These are phyloP conservation scores for Stenotaenia linearis DNA, from an alignment of 2,888 invertebrate species.

Conservation along the genomic window DNA sequence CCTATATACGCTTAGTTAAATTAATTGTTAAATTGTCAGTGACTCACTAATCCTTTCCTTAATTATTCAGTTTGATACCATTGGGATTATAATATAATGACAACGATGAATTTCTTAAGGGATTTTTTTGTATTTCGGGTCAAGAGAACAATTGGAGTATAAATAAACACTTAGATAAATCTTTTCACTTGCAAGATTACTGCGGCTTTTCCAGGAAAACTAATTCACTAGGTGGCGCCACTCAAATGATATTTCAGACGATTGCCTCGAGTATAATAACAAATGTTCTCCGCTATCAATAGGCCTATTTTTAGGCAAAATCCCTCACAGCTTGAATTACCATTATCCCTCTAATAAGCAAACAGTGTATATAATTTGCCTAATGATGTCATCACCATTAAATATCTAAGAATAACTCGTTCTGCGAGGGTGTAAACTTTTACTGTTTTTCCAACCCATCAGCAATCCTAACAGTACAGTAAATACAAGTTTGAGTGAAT, in stretches of 20 bases:
- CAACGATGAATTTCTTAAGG: neutral
- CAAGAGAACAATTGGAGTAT: too few species aligned
- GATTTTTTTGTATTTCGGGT: too few species aligned
- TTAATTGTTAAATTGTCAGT: neutral
- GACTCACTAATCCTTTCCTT: neutral
- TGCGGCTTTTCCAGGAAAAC: too few species aligned
- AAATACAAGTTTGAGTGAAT: neutral
- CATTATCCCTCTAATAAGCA: neutral
- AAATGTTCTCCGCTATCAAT: neutral
- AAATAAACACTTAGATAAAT: too few species aligned
- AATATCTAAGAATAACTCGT: neutral
- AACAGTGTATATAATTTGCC: neutral
- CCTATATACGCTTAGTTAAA: neutral
- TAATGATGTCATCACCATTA: neutral
- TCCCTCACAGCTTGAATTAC: neutral
- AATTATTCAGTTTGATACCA: neutral
- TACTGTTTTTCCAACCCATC: neutral
- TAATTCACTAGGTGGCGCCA: too few species aligned
- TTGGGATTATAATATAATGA: neutral
- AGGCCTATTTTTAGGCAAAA: neutral
- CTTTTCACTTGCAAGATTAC: too few species aligned
- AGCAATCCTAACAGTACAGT: neutral
- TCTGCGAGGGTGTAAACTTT: neutral
- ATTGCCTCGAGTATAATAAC: too few species aligned
- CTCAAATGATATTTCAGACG: too few species aligned